Evolutionary conservation across 2,797 vertebrate genomes (phyloP).

Genomic region (Epinephelus awoara): DNA sequence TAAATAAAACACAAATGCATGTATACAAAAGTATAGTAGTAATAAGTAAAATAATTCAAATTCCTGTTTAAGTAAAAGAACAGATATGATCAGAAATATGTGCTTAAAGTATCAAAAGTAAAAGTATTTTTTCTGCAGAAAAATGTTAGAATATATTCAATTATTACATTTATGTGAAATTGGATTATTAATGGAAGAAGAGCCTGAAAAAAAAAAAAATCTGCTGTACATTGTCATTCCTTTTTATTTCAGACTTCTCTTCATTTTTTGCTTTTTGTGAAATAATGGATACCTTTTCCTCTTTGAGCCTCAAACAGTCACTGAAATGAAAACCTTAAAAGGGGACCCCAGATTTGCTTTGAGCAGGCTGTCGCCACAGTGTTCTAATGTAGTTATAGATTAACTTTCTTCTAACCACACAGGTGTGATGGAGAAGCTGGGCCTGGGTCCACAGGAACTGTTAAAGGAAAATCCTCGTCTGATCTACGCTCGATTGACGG

Average conservation of each 20-base stretch:
- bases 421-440: conserved; percentile 97
- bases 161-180: too few relatives aligned
- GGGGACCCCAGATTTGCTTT: neutral
- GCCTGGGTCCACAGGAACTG: conserved; percentile 90
- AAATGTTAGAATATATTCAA: too few relatives aligned
- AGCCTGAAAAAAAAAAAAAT: too few relatives aligned
- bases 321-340: neutral
- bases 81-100: neutral
- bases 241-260: too few relatives aligned
- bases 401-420: neutral
- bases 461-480: conserved; percentile 90
- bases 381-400: neutral
- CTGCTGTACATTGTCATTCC: too few relatives aligned
- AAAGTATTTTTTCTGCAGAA: too few relatives aligned
- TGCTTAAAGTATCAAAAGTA: neutral
- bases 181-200: too few relatives aligned
- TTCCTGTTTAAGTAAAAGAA: neutral
- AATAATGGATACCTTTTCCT: neutral
- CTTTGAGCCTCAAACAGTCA: neutral
- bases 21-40: neutral
- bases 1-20: neutral
- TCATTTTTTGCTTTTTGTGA: neutral
- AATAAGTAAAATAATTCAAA: neutral
- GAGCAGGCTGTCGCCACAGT: neutral
- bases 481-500: conserved; percentile 95